Percentiles rank a stretch among this genome's conserved stretches.
phyloP scores from a whole-genome alignment of 2,113 vertebrate genomes.

The Centropus unirufus region DNA sequence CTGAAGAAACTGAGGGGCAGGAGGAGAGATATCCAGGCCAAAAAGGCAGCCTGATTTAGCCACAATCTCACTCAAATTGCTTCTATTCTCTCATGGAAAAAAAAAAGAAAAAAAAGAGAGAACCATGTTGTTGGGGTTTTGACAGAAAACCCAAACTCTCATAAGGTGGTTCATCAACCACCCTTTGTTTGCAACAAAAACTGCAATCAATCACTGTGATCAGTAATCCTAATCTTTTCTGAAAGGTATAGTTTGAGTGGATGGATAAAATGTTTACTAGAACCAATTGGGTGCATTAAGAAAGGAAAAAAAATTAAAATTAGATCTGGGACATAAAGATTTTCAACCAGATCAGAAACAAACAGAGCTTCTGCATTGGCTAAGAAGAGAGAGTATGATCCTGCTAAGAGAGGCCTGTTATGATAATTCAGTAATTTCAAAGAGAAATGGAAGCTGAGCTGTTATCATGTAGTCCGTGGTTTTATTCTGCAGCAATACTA shows the following conservation, averaged over 20 bases:
- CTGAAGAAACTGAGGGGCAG: not conserved
- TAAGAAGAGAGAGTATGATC: not conserved
- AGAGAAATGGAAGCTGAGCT: not conserved
- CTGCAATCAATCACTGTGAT: no score
- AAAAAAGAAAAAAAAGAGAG: not conserved
- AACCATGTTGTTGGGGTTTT: not conserved
- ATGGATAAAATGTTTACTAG: not conserved
- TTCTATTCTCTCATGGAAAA: not conserved
- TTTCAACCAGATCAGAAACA: not conserved
- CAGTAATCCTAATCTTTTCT: not conserved
- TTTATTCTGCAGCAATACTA: not conserved
- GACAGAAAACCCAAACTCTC: not conserved
- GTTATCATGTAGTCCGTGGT: not conserved
- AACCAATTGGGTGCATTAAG: not conserved
- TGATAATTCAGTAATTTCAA: not conserved
- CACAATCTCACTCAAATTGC: not conserved
- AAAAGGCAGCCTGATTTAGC: not conserved
- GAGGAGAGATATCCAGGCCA: not conserved
- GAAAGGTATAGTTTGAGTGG: not conserved
- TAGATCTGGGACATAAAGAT: not conserved
- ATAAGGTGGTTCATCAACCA: not conserved
- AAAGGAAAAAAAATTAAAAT: not conserved
- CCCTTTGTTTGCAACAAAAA: no score
- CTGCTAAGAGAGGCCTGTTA: not conserved
- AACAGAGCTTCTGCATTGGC: not conserved